Evolutionary conservation across 2,113 vertebrate genomes (phyloP), one percentile per base, ranked within the genome.

Genomic region (Dunckerocampus dactyliophorus): DNA sequence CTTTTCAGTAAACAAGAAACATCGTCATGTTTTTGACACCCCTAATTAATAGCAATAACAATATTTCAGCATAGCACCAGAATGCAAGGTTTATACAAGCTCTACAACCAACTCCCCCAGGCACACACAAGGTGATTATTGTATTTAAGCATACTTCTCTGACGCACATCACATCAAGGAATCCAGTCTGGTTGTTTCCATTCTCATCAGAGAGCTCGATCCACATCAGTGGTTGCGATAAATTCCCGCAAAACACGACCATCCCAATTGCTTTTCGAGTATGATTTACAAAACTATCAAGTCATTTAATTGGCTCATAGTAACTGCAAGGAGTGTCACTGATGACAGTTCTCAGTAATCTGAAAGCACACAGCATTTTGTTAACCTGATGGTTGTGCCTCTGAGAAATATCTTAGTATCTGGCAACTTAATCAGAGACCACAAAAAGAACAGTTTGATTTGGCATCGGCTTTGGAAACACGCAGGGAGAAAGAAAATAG

Each of bases 401-500:
- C 73, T 72, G 72, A 82, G 66, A 74, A 20, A 67, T 73, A 71
- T 72, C 51, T 67, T 46, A 16, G 10, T 71, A 75, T 74, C 67
- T 83, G 79, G 77, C 63, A 1, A 60, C 63, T 69, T 49, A 56
- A 75, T 63, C 58, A 59, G 10, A 53, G 72, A 80, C 69, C 72
- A 64, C 69, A 76, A 69, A 43, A 79, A 81, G 51, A 63, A 75
- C 60, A 77, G 80, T 87, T 90, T 87, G 59, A 69, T 75, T 89
- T 89, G 88, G 88, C 89, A 71, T 47, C 46, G 0, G 28, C 39
- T 49, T 77, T 85, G 86, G 88, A 90, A 87, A 88, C 76, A 86
- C 12, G 50, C 66, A 69, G 79, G 55, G 64, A 51, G 59, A 80
- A 74, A 37, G 63, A 80, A 85, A 85, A 77, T 62, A 71, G 72